phyloP scores from a whole-genome alignment of 2,113 vertebrate species.

The Megaceryle maxima region DNA sequence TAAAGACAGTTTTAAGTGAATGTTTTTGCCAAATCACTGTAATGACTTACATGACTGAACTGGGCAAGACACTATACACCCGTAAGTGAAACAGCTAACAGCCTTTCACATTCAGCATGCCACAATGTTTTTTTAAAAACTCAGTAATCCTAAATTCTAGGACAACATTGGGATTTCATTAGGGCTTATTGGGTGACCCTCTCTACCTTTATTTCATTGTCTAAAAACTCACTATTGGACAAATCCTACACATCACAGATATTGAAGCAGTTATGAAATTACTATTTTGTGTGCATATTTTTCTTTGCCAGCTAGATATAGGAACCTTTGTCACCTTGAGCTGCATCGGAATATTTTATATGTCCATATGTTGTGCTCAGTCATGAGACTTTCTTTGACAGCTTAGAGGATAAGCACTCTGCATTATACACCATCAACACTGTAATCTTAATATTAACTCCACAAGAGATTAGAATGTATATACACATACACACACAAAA shows the following conservation, averaged over 20 bases:
- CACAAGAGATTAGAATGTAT: neutral
- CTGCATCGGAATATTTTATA: neutral
- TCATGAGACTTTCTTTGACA: neutral
- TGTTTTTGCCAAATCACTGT: neutral
- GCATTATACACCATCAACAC: neutral
- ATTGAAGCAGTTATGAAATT: neutral
- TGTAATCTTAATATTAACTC: neutral
- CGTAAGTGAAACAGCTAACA: neutral
- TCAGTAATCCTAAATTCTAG: neutral
- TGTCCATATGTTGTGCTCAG: neutral
- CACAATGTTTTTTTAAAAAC: neutral
- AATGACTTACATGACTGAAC: neutral
- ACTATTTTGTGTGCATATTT: neutral
- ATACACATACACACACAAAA: neutral
- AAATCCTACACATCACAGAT: neutral
- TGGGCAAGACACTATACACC: neutral
- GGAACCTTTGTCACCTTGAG: neutral
- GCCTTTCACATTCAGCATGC: neutral
- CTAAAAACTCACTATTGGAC: neutral
- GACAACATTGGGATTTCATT: neutral
- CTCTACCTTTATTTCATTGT: neutral
- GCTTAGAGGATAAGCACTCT: neutral
- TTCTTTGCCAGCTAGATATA: neutral
- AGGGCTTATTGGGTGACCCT: neutral
- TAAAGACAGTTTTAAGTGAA: accelerated